A percentile compares a stretch with the other conserved stretches of the same genome.
Evolutionary conservation across 1,140 invertebrate genomes (phyloP).

Genomic region (Belonocnema kinseyi): DNA sequence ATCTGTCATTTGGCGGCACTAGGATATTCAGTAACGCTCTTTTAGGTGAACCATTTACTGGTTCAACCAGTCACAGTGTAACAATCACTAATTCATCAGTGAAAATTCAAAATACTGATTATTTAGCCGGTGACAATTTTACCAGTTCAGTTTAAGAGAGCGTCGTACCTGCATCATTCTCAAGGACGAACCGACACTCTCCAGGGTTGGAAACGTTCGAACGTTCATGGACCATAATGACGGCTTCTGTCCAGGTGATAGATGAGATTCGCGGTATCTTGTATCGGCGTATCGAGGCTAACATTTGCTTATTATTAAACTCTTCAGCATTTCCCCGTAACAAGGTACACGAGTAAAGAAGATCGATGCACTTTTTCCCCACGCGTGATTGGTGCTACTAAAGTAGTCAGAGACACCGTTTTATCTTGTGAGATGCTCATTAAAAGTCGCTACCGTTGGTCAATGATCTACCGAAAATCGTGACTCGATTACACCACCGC

Average conservation of each 20-base stretch:
- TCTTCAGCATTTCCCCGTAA: slow-evolving; percentile 63
- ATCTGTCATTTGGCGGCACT: too few relatives aligned
- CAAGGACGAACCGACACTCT: background rate
- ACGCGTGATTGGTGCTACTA: slow-evolving; percentile 46
- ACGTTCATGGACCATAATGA: slow-evolving; percentile 50
- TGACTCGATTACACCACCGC: too few relatives aligned
- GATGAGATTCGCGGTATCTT: slow-evolving; percentile 60
- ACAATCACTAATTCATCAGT: too few relatives aligned
- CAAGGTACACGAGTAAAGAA: slow-evolving; percentile 53
- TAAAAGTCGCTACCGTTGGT: slow-evolving; percentile 60
- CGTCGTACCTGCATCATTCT: background rate
- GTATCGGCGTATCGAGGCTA: slow-evolving; percentile 59
- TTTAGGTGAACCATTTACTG: too few relatives aligned
- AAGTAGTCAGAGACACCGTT: slow-evolving; percentile 38
- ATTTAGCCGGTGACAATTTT: too few relatives aligned
- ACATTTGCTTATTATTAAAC: slow-evolving; percentile 64
- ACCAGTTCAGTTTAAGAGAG: background rate
- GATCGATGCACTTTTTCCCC: slow-evolving; percentile 55
- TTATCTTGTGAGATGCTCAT: slow-evolving; percentile 38
- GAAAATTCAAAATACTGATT: too few relatives aligned
- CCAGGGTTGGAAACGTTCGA: slow-evolving; percentile 6
- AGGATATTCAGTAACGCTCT: too few relatives aligned
- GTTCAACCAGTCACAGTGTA: too few relatives aligned
- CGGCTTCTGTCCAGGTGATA: slow-evolving; percentile 56
- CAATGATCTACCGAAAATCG: too few relatives aligned